phyloP scores from a whole-genome alignment of 1,140 invertebrate species.

The Hyposmocoma kahamanoa region DNA sequence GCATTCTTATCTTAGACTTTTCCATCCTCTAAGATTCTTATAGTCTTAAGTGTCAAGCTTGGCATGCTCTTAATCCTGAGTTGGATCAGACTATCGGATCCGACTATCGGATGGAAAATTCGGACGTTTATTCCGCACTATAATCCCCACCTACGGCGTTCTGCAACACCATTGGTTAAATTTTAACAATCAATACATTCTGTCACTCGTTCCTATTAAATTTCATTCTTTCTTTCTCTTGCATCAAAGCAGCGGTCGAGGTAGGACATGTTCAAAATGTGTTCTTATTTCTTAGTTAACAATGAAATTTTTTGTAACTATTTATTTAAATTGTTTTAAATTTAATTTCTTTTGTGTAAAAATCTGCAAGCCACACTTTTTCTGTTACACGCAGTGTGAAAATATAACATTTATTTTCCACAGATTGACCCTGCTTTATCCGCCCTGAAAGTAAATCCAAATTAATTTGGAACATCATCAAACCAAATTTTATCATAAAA shows the following conservation, averaged over 20 bases:
- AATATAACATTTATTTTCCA: slow-evolving; percentile 8
- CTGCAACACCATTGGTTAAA: no score
- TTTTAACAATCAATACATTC: no score
- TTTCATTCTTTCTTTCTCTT: slow-evolving; percentile 32
- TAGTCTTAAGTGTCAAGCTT: no score
- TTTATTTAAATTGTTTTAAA: not conserved
- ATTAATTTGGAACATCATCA: slow-evolving; percentile 40
- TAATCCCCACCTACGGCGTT: no score
- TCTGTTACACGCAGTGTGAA: no score
- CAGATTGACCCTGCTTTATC: slow-evolving; percentile 55
- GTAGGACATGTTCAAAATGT: slow-evolving; percentile 37
- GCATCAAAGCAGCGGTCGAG: slow-evolving; percentile 60
- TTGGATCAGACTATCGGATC: no score
- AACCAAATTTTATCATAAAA: slow-evolving; percentile 25
- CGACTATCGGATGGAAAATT: not conserved
- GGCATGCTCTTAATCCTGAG: no score
- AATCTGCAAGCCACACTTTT: not conserved
- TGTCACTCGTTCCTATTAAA: no score
- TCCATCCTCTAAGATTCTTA: no score
- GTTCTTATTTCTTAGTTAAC: slow-evolving; percentile 3
- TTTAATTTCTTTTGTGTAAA: slow-evolving; percentile 6
- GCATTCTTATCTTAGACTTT: no score
- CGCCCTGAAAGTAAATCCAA: slow-evolving; percentile 30
- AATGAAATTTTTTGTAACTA: slow-evolving; percentile 5
- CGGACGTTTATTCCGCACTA: no score